Evolutionary conservation across 2,113 vertebrate species (phyloP).

Genomic region (Dryoscopus gambensis): DNA sequence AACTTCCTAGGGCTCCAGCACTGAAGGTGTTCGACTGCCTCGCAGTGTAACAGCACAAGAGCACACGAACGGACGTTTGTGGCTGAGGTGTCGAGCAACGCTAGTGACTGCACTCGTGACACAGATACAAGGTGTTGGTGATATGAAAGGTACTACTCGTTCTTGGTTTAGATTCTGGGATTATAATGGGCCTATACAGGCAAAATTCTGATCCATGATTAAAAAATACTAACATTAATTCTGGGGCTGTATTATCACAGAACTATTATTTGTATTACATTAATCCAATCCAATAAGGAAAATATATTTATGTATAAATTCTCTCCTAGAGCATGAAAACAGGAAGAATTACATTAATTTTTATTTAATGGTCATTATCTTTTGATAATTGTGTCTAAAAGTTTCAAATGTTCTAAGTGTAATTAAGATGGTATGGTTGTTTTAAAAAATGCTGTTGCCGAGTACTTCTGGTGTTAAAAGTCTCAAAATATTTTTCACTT

Average conservation of each 20-base stretch:
- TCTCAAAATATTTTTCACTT: background rate
- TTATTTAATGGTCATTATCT: background rate
- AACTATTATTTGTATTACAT: background rate
- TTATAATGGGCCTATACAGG: background rate
- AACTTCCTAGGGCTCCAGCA: background rate
- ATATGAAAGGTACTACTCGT: constrained; percentile 64
- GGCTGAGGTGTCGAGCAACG: constrained; percentile 81
- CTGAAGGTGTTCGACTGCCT: constrained; percentile 24
- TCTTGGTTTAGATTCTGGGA: background rate
- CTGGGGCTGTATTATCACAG: background rate
- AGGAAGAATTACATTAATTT: background rate
- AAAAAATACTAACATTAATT: background rate
- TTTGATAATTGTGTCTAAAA: background rate
- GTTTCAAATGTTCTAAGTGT: background rate
- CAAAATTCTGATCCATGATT: background rate
- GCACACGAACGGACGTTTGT: constrained; percentile 72
- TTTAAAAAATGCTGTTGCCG: background rate
- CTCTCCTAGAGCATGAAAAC: background rate
- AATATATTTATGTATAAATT: background rate
- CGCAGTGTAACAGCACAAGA: constrained; percentile 70
- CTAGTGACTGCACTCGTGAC: constrained; percentile 71
- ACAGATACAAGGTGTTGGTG: constrained; percentile 62
- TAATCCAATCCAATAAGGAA: background rate
- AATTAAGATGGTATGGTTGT: background rate
- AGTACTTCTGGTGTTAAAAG: background rate